Conservation (phyloP, 2,888 invertebrate genomes). For the Aleiodes leptofemur region DNA sequence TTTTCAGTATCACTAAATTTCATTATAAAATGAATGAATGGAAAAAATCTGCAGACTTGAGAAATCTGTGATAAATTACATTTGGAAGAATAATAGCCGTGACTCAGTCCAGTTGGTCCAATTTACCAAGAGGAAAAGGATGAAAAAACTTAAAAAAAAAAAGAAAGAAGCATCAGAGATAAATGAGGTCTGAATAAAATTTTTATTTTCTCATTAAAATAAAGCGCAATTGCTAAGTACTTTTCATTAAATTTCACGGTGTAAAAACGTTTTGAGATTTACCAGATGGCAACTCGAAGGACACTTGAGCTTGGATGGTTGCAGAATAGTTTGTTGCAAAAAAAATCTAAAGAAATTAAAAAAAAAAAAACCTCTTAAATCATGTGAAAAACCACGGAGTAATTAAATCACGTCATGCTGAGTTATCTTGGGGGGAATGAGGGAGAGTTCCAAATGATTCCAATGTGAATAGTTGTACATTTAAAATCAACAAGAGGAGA, state of each 20-base stretch:
- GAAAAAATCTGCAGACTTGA: too few species aligned
- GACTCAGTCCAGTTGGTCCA: too few species aligned
- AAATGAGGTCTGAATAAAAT: constrained; percentile 10
- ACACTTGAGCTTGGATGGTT: constrained; percentile 12
- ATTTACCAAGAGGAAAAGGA: neutral
- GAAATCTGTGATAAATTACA: too few species aligned
- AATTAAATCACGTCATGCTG: constrained; percentile 22
- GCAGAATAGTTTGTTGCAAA: neutral
- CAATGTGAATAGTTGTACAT: constrained; percentile 6
- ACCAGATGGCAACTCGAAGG: constrained; percentile 22
- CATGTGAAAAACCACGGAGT: constrained; percentile 4
- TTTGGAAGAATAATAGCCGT: too few species aligned
- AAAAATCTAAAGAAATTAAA: neutral
- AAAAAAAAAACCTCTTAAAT: constrained; percentile 5
- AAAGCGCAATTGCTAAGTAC: constrained; percentile 17
- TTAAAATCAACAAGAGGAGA: constrained; percentile 10
- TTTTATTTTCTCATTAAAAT: constrained; percentile 28
- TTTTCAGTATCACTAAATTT: too few species aligned
- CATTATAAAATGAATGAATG: too few species aligned
- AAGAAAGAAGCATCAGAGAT: neutral
- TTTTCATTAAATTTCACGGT: constrained; percentile 13
- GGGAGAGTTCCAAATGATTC: neutral
- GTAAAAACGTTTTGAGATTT: constrained; percentile 24
- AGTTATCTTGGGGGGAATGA: neutral
- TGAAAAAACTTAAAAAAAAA: neutral